Evolutionary conservation across 1,140 invertebrate genomes (phyloP).

Genomic region (Achatina immaculata): DNA sequence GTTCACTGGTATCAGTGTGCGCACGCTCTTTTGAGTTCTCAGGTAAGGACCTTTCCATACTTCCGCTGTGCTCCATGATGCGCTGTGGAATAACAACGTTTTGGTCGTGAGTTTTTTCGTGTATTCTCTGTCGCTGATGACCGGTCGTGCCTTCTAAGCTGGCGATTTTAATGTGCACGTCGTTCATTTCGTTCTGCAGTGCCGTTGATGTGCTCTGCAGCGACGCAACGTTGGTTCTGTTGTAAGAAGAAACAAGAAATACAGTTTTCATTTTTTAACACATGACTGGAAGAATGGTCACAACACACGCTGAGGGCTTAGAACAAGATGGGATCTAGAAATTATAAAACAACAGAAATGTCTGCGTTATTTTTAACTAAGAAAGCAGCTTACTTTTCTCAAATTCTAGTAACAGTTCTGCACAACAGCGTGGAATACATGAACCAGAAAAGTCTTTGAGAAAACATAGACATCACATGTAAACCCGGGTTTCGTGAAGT

Average conservation of each 20-base stretch:
- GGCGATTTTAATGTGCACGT: background rate
- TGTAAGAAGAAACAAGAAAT: background rate
- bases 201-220: background rate
- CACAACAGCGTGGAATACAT: no score
- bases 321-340: no score
- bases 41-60: background rate
- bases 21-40: background rate
- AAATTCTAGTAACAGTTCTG: no score
- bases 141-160: background rate
- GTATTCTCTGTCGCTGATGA: background rate
- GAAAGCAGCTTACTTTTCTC: no score
- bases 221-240: background rate
- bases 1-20: background rate
- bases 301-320: no score
- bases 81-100: background rate
- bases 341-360: no score
- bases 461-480: no score
- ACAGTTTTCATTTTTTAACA: no score
- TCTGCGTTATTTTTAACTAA: no score
- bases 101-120: background rate
- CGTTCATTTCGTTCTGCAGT: slow-evolving; percentile 3
- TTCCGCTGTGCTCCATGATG: background rate
- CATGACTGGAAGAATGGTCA: background rate
- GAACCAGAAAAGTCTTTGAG: no score
- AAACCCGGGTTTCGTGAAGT: no score